A percentile compares a stretch with the other conserved stretches of the same genome.
Conservation (phyloP, 1,140 invertebrate species). For the Neodiprion virginianus region DNA sequence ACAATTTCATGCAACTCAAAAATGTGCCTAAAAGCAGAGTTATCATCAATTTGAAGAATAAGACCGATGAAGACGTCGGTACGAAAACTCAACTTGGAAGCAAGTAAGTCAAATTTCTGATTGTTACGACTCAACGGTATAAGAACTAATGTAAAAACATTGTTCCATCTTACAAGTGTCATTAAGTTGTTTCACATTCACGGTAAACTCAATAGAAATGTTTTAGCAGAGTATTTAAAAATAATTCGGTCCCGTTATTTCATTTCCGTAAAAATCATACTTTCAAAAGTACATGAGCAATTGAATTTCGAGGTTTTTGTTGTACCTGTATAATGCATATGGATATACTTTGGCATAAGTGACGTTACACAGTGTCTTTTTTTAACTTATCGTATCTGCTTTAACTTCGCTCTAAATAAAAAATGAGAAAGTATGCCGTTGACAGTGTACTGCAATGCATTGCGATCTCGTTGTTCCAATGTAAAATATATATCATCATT, state of each 20-base stretch:
- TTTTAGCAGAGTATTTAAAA: slow-evolving; percentile 1
- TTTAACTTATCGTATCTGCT: too few relatives aligned
- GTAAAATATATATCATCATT: too few relatives aligned
- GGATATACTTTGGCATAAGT: too few relatives aligned
- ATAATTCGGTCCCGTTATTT: neutral
- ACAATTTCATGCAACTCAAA: slow-evolving; percentile 19
- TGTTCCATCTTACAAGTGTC: neutral
- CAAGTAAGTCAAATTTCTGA: slow-evolving; percentile 25
- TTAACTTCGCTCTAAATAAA: too few relatives aligned
- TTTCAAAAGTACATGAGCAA: too few relatives aligned
- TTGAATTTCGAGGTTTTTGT: too few relatives aligned
- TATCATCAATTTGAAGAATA: slow-evolving; percentile 35
- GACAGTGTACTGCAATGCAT: too few relatives aligned
- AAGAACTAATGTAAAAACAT: neutral
- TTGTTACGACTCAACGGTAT: neutral
- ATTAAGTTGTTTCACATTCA: too few relatives aligned
- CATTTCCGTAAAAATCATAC: neutral
- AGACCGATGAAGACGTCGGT: slow-evolving; percentile 29
- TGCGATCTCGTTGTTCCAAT: too few relatives aligned
- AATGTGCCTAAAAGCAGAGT: slow-evolving; percentile 31
- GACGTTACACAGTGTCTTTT: too few relatives aligned
- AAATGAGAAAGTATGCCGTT: too few relatives aligned
- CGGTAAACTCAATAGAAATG: slow-evolving; percentile 12
- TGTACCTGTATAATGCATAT: too few relatives aligned
- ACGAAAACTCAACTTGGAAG: slow-evolving; percentile 32